phyloP scores from a whole-genome alignment of 2,113 vertebrate species.

The Bambusicola thoracicus region DNA sequence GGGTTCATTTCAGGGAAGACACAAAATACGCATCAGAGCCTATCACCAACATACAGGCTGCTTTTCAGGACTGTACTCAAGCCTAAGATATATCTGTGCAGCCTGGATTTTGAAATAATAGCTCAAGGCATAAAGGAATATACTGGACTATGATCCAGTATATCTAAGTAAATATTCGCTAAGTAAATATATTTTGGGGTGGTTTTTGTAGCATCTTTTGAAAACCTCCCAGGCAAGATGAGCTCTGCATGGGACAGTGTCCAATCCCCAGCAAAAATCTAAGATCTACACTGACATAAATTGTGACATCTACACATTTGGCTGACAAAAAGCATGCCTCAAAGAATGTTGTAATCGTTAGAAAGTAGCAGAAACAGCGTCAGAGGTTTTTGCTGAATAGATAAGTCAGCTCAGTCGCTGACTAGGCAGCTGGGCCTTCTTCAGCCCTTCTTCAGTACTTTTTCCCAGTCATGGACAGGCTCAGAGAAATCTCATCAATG shows the following conservation, averaged over 20 bases:
- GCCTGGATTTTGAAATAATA: background rate
- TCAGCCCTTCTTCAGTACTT: background rate
- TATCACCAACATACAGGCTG: background rate
- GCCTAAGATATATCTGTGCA: background rate
- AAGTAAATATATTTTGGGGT: background rate
- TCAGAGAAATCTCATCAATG: background rate
- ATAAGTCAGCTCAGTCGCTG: background rate
- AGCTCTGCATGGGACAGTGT: background rate
- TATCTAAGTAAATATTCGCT: background rate
- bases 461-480: rapidly evolving
- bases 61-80: background rate
- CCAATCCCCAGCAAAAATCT: background rate
- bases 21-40: background rate
- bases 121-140: background rate
- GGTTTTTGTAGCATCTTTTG: background rate
- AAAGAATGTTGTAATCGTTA: background rate
- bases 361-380: background rate
- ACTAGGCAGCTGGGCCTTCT: background rate
- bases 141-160: background rate
- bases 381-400: background rate
- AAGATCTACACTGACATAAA: background rate
- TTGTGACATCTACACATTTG: background rate
- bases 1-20: background rate
- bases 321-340: background rate
- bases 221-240: background rate